A percentile compares a stretch with the other conserved stretches of the same genome.
These are phyloP conservation scores for Gorsachius goisagi DNA, from an alignment of 2,113 vertebrate species.

Conservation along the genomic window DNA sequence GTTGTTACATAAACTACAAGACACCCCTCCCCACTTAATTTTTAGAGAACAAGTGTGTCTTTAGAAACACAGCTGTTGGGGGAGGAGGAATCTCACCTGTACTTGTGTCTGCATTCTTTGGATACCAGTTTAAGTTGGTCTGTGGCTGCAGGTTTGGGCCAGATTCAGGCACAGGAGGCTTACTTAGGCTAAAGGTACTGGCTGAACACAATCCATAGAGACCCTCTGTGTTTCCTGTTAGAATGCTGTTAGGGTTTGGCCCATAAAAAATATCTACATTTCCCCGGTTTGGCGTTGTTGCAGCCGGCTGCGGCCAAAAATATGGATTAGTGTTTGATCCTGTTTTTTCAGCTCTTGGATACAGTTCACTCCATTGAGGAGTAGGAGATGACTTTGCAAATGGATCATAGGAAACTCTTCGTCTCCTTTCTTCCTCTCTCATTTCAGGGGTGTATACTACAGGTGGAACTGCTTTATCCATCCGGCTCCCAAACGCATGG, in stretches of 20 bases:
- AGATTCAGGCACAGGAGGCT: slow-evolving; percentile 68
- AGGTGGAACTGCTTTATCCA: slow-evolving; percentile 45
- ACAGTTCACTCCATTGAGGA: slow-evolving; percentile 64
- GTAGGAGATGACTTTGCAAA: slow-evolving; percentile 13
- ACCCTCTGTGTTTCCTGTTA: background rate
- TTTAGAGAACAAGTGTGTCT: background rate
- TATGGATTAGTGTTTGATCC: background rate
- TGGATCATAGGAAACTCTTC: slow-evolving; percentile 51
- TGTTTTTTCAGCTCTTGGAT: background rate
- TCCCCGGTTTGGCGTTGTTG: background rate
- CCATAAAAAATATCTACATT: background rate
- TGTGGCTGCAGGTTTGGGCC: background rate
- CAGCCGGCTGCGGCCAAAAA: background rate
- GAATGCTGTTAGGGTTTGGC: background rate
- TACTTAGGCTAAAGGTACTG: background rate
- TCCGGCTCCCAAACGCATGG: slow-evolving; percentile 75
- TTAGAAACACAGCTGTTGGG: background rate
- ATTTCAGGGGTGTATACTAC: background rate
- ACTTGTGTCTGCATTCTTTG: background rate
- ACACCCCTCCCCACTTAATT: background rate
- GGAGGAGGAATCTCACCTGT: slow-evolving; percentile 11
- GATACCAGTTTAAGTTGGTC: background rate
- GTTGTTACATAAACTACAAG: background rate
- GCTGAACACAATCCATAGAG: background rate
- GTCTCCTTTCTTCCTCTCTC: slow-evolving; percentile 52